phyloP scores from a whole-genome alignment of 2,888 invertebrate species.

The Catotricha subobsoleta region DNA sequence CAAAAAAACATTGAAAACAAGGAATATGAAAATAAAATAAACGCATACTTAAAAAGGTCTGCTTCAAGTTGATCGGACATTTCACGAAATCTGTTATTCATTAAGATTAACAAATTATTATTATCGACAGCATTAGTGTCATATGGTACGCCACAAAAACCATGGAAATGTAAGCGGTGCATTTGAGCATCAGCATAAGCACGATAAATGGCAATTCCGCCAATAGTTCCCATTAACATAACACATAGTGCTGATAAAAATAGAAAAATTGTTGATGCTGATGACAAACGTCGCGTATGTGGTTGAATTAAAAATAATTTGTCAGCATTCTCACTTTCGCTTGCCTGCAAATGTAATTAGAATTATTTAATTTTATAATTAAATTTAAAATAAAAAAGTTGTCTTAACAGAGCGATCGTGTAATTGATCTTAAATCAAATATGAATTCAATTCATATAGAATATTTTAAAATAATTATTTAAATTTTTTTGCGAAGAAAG shows the following conservation, averaged over 20 bases:
- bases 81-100: neutral
- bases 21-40: conserved; percentile 21
- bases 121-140: conserved; percentile 12
- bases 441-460: neutral
- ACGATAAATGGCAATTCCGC: conserved; percentile 58
- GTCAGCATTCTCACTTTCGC: neutral
- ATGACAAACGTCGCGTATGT: conserved; percentile 30
- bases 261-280: conserved; percentile 46
- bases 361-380: too few species aligned
- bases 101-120: neutral
- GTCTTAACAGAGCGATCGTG: neutral
- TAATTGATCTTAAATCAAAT: neutral
- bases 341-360: too few species aligned
- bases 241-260: conserved; percentile 50
- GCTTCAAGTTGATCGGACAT: neutral
- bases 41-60: conserved; percentile 14
- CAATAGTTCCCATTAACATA: conserved; percentile 48
- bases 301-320: neutral
- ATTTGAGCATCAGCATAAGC: conserved; percentile 45
- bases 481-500: too few species aligned
- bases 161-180: conserved; percentile 31
- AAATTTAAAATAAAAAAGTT: neutral
- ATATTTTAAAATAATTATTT: neutral
- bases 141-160: conserved; percentile 28
- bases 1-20: too few species aligned